phyloP scores from a whole-genome alignment of 1,140 invertebrate species.

The Rhagoletis pomonella region DNA sequence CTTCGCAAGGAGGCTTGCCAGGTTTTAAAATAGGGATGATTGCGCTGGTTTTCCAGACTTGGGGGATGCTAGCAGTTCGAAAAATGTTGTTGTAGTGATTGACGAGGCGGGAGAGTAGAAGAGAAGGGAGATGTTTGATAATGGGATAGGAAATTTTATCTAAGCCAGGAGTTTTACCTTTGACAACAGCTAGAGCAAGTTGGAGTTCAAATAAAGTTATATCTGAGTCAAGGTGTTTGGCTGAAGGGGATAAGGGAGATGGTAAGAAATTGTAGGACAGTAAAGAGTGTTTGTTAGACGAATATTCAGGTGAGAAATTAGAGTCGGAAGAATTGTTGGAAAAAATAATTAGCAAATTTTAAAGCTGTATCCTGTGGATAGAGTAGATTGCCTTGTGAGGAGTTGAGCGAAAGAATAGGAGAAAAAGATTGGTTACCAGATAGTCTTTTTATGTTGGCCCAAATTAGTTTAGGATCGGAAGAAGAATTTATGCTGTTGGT shows the following conservation, averaged over 20 bases:
- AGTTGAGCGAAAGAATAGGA: background rate
- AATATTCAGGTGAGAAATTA: background rate
- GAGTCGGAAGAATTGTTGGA: background rate
- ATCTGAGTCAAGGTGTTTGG: background rate
- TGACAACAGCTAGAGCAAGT: background rate
- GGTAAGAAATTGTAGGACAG: background rate
- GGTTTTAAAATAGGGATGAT: background rate
- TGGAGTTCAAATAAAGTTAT: background rate
- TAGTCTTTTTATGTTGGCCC: background rate
- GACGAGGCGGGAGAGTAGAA: background rate
- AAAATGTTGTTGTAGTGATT: background rate
- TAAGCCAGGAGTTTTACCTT: constrained; percentile 10
- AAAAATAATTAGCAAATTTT: background rate
- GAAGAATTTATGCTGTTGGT: too few relatives aligned
- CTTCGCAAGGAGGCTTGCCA: background rate
- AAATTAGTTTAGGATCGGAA: too few relatives aligned
- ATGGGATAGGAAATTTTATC: constrained; percentile 5
- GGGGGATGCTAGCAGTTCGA: background rate
- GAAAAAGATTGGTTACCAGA: background rate
- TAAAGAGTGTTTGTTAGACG: background rate
- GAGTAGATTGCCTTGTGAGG: too few relatives aligned
- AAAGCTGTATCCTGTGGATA: background rate
- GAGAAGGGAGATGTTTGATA: background rate
- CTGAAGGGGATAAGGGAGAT: background rate
- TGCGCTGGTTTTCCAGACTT: background rate